These are phyloP conservation scores for Homalodisca vitripennis DNA, from an alignment of 1,140 invertebrate species.

Conservation along the genomic window DNA sequence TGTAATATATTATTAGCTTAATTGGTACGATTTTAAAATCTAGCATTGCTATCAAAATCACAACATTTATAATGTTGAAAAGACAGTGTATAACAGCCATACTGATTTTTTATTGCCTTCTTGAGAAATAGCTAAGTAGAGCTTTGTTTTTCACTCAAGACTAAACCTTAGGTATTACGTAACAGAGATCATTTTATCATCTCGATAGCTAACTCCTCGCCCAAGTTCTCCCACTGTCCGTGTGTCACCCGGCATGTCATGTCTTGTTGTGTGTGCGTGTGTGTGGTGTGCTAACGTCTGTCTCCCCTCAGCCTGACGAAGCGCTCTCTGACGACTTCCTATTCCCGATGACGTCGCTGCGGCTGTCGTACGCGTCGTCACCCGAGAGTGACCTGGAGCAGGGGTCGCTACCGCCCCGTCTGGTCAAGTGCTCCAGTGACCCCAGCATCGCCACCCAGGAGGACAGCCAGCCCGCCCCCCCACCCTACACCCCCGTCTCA, in stretches of 20 bases:
- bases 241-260: constrained; percentile 21
- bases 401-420: constrained; percentile 59
- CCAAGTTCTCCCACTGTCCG: no score
- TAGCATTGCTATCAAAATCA: no score
- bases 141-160: no score
- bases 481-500: constrained; percentile 64
- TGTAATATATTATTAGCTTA: no score
- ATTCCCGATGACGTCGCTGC: constrained; percentile 92
- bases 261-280: constrained; percentile 33
- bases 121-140: no score
- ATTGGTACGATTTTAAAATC: no score
- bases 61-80: no score
- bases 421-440: constrained; percentile 82
- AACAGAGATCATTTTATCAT: no score
- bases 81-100: no score
- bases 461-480: constrained; percentile 54
- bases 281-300: constrained; percentile 46
- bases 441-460: constrained; percentile 76
- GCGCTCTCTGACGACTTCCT: constrained; percentile 93
- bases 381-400: constrained; percentile 89
- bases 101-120: no score
- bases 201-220: no score
- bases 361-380: constrained; percentile 92
- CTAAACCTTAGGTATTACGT: no score
- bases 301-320: constrained; percentile 68